Evolutionary conservation across 37 sponge, comb jelly and placozoan genomes (phyloP).

Genomic region (Chondrosia reniformis): DNA sequence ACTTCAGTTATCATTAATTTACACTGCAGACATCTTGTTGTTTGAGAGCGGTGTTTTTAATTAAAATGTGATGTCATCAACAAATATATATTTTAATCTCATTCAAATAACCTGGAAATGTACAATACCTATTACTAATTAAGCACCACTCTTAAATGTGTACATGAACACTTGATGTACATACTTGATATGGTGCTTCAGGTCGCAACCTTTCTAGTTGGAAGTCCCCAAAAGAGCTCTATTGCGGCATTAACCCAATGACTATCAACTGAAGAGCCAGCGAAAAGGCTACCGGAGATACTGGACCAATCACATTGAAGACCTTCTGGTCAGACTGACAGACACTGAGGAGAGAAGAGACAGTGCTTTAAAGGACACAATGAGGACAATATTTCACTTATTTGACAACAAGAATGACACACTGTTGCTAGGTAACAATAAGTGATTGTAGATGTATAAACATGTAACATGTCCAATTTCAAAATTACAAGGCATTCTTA

Average conservation of each 20-base stretch:
- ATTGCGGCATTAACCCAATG: slow-evolving; percentile 39
- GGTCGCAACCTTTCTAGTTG: slow-evolving; percentile 69
- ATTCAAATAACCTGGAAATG: too few relatives aligned
- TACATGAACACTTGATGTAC: neutral
- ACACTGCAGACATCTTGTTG: too few relatives aligned
- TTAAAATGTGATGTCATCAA: too few relatives aligned
- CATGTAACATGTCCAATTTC: too few relatives aligned
- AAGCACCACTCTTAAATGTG: neutral
- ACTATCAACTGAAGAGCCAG: slow-evolving; percentile 75
- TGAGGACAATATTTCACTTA: slow-evolving; percentile 77
- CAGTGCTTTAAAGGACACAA: slow-evolving; percentile 81
- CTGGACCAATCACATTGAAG: slow-evolving; percentile 58
- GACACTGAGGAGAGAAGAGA: slow-evolving; percentile 73
- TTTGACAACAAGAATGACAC: too few relatives aligned
- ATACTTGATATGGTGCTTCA: neutral
- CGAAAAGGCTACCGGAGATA: slow-evolving; percentile 75
- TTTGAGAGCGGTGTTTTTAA: too few relatives aligned
- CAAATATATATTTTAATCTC: too few relatives aligned
- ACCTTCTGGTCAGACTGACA: slow-evolving; percentile 31
- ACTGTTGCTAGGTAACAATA: too few relatives aligned
- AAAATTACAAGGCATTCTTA: too few relatives aligned
- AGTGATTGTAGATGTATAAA: too few relatives aligned
- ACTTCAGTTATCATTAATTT: too few relatives aligned
- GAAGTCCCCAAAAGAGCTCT: slow-evolving; percentile 67
- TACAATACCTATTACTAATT: neutral